Evolutionary conservation across 1,140 invertebrate genomes (phyloP), one percentile per base, ranked within the genome.

Genomic region (Coenobita brevimanus): DNA sequence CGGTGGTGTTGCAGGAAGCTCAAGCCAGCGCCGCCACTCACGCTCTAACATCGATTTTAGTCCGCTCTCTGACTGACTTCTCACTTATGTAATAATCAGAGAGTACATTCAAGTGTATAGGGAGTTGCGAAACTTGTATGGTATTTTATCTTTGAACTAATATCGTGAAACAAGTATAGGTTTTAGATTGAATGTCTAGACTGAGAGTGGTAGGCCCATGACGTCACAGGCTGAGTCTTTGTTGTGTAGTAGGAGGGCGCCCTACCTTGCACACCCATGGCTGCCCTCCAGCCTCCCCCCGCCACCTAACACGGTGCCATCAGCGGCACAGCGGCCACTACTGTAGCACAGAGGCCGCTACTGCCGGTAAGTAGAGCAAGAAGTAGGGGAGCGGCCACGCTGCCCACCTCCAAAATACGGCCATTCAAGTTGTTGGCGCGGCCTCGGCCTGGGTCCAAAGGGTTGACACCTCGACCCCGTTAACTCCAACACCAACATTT

Each of bases 341-440:
- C 82, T 54, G 54, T 15, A 60, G 71, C 36, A 41, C 46, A 33
- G 82, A 60, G 71, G 71, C 82, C 50, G 82, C 50, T 60, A 30
- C 64, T 76, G 82, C 82, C 73, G 82, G 82, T 85, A 78, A 85
- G 82, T 85, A 64, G 15, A 46, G 38, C 41, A 64, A 43, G 50
- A 50, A 27, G 43, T 15, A 69, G 69, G 30, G 27, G 33, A 2
- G 21, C 21, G 30, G 38, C 67, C 71, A 76, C 82, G 69, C 69
- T 46, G 71, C 41, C 67, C 82, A 21, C 69, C 33, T 43, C 69
- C 71, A 75, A 73, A 43, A 75, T 46, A 78, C 82, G 36, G 71
- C 82, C 82, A 76, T 85, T 85, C 82, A 85, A 85, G 82, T 76
- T 76, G 81, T 83, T 83, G 82, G 82, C 82, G 82, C 82, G 71